Conservation (phyloP, 2,888 invertebrate genomes). For the Metallyticus violacea region DNA sequence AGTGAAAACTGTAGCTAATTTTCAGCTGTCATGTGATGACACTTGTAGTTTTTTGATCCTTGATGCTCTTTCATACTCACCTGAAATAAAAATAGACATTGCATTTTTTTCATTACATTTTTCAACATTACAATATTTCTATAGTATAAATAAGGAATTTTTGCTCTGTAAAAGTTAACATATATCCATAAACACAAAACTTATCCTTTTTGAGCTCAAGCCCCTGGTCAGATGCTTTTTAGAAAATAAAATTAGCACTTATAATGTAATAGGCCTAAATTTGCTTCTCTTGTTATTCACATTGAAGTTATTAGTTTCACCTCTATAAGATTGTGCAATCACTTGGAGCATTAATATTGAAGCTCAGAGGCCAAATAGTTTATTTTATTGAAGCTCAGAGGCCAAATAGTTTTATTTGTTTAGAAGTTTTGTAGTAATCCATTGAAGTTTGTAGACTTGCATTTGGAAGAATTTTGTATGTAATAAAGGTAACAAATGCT, state of each 20-base stretch:
- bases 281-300: too few species aligned
- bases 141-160: not conserved
- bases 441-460: too few species aligned
- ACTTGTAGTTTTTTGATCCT: too few species aligned
- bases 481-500: not conserved
- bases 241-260: not conserved
- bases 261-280: not conserved
- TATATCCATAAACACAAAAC: too few species aligned
- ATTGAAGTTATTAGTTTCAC: not conserved
- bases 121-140: not conserved
- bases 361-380: too few species aligned
- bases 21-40: not conserved
- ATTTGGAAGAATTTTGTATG: too few species aligned
- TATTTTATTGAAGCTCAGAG: too few species aligned
- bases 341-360: too few species aligned
- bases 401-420: too few species aligned
- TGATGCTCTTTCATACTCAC: not conserved
- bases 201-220: not conserved
- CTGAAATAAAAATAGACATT: not conserved
- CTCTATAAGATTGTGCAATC: not conserved
- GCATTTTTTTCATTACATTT: not conserved
- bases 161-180: too few species aligned
- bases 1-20: not conserved
- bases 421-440: too few species aligned
- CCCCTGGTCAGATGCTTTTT: not conserved